Evolutionary conservation across 64 coral and sea anemone genomes (phyloP), one percentile per base, ranked within the genome.

Genomic region (Trachythela sp.): DNA sequence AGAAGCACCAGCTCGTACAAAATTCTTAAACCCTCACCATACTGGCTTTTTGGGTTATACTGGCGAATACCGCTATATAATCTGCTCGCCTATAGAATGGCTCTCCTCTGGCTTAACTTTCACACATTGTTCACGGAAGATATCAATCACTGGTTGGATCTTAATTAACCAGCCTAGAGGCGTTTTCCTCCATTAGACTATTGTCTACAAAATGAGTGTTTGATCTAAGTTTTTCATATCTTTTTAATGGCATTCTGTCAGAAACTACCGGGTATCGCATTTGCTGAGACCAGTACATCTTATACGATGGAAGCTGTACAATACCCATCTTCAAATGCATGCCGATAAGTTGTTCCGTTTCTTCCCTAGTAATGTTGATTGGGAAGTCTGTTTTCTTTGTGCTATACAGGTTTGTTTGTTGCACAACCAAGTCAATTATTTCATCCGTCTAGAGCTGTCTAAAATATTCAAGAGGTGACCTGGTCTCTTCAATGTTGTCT

Each of bases 251-350:
- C 71, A 77, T 77, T 35, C 9, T 4, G 26, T 77, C 71, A 29
- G 71, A 6, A 10, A 77, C 30, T 3, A n/a, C 13, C 8, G 71
- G 29, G 17, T 33, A 39, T 13, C 71, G 36, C 32, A 77, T 36
- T 35, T 36, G 13, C 71, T 35, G 71, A 15, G 71, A 77, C 71
- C 71, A 77, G 32, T 77, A 35, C 71, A 77, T 77, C 32, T 77
- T 77, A n/a, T 77, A 77, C 1, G 71, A 77, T 36, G 71, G 71
- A 29, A 77, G 71, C 11, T 77, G 13, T 4, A 77, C 4, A 8
- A 77, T 27, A 35, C 71, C 32, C 71, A 77, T 77, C 71, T 77
- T 77, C 71, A 77, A 3, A n/a, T 77, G 71, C 71, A 77, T 77
- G 71, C 71, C 36, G 17, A 39, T 77, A 35, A 77, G 17, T 27